phyloP scores from a whole-genome alignment of 1,140 invertebrate genomes.

The Episyrphus balteatus region DNA sequence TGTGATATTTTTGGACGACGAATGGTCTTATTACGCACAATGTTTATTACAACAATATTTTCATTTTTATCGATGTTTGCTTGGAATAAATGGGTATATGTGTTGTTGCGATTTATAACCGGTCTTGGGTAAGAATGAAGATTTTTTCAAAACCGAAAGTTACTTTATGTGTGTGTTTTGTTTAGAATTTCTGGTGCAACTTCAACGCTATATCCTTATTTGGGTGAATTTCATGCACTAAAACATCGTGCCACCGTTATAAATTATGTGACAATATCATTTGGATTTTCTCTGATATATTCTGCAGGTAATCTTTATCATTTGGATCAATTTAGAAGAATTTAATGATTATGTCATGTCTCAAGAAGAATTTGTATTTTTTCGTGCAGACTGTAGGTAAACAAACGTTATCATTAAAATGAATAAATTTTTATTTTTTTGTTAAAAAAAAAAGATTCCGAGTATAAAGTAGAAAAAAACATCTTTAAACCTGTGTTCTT shows the following conservation, averaged over 20 bases:
- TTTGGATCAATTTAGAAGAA: no score
- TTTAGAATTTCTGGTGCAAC: constrained; percentile 37
- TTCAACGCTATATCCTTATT: constrained; percentile 37
- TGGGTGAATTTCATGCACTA: constrained; percentile 39
- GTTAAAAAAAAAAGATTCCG: no score
- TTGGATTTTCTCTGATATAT: not conserved
- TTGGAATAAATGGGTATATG: constrained; percentile 41
- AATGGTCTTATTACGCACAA: constrained; percentile 39
- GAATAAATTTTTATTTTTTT: no score
- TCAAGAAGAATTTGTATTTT: no score
- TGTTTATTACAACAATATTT: constrained; percentile 18
- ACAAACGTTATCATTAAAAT: no score
- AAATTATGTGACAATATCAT: constrained; percentile 2
- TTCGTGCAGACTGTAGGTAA: no score
- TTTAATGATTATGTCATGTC: no score
- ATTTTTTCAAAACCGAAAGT: not conserved
- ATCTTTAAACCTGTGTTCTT: no score
- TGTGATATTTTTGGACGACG: constrained; percentile 51
- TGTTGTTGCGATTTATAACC: not conserved
- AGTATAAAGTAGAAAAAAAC: no score
- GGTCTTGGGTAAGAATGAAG: not conserved
- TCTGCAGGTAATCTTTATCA: not conserved
- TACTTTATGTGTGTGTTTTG: not conserved
- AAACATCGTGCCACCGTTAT: constrained; percentile 17
- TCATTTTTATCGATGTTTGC: constrained; percentile 41